Conservation (phyloP, 2,888 invertebrate genomes). For the Brachyopa scutellaris region DNA sequence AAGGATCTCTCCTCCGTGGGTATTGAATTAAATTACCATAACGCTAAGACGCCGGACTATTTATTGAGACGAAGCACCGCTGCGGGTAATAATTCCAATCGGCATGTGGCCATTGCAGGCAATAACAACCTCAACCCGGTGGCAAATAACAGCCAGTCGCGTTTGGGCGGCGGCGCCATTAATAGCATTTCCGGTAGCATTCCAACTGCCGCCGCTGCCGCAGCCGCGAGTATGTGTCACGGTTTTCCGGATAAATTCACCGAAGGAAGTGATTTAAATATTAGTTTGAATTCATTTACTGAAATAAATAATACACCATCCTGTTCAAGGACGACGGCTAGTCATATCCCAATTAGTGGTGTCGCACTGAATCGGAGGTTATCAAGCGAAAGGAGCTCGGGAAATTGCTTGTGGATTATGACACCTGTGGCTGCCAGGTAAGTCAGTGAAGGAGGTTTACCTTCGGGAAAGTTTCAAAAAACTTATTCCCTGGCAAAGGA, state of each 20-base stretch:
- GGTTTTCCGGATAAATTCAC: slow-evolving; percentile 58
- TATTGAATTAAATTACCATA: slow-evolving; percentile 76
- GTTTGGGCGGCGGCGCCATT: slow-evolving; percentile 77
- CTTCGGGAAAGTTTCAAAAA: slow-evolving; percentile 37
- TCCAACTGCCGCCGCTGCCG: slow-evolving; percentile 73
- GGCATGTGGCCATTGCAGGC: slow-evolving; percentile 69
- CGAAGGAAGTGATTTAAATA: slow-evolving; percentile 76
- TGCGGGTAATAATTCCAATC: slow-evolving; percentile 54
- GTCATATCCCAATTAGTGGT: too few relatives aligned
- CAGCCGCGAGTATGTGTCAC: slow-evolving; percentile 62
- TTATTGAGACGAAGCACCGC: slow-evolving; percentile 58
- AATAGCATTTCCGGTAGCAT: slow-evolving; percentile 80
- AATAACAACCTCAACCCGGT: slow-evolving; percentile 64
- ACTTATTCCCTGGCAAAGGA: slow-evolving; percentile 47
- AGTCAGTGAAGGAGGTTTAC: slow-evolving; percentile 75
- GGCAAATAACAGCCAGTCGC: slow-evolving; percentile 76
- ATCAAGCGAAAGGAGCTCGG: slow-evolving; percentile 71
- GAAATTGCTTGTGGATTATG: slow-evolving; percentile 81
- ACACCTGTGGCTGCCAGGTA: slow-evolving; percentile 82
- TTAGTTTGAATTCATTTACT: slow-evolving; percentile 74
- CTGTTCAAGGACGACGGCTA: slow-evolving; percentile 52
- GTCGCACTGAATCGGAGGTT: slow-evolving; percentile 47
- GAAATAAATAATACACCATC: slow-evolving; percentile 75
- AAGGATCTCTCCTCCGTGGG: slow-evolving; percentile 64
- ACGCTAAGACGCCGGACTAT: slow-evolving; percentile 66